Evolutionary conservation across 2,888 invertebrate species (phyloP).

Genomic region (Dicycla oo): DNA sequence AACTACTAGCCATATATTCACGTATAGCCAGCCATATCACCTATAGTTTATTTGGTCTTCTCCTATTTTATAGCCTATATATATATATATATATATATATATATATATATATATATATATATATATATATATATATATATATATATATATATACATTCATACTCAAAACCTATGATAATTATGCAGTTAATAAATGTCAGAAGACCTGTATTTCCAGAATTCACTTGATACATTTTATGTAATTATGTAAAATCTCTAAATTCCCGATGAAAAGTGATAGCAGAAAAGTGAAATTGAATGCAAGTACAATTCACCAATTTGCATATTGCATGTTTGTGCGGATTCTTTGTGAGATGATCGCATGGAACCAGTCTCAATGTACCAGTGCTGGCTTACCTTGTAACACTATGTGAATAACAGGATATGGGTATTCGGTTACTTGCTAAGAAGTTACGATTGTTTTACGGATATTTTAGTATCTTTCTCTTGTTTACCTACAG

Average conservation of each 20-base stretch:
- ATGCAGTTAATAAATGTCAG: background rate
- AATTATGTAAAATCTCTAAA: background rate
- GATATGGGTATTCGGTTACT: constrained; percentile 27
- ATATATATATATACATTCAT: too few relatives aligned
- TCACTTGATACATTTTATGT: background rate
- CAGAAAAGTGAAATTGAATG: constrained; percentile 43
- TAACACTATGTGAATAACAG: constrained; percentile 43
- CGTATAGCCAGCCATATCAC: too few relatives aligned
- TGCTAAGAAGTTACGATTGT: constrained; percentile 23
- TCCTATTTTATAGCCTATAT: background rate
- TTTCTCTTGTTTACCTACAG: background rate
- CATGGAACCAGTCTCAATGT: constrained; percentile 1
- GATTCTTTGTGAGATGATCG: constrained; percentile 23
- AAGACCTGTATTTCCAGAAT: background rate
- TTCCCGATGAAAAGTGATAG: constrained; percentile 37
- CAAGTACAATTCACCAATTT: constrained; percentile 34
- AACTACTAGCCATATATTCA: background rate
- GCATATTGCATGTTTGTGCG: constrained; percentile 48
- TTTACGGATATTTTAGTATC: constrained; percentile 13
- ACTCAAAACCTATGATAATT: background rate
- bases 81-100: too few relatives aligned
- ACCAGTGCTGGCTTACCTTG: constrained; percentile 30
- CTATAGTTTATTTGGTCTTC: background rate
- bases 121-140: too few relatives aligned
- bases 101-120: too few relatives aligned